Base-by-base conservation (phyloP, 30 jellyfish, hydroid and myxozoan genomes). In the Haliclystus octoradiatus region DNA sequence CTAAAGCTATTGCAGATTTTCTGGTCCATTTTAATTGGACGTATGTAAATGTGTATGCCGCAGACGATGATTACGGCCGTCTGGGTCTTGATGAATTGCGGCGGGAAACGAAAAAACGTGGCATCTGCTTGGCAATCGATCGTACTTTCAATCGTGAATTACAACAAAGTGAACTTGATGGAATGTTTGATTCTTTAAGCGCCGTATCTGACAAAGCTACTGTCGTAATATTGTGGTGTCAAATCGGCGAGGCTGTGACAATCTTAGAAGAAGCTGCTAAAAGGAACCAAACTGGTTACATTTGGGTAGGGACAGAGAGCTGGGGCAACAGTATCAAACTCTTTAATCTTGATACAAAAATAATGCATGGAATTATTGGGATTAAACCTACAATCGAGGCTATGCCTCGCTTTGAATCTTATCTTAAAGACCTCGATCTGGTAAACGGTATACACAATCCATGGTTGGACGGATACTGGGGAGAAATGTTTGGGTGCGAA, bases 301-400 rank as follows among this genome's bases (percentile, higher is more conserved):
- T 85, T 1, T 84, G 95, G 95, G 28, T 84, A 5, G 95, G 95
- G 3, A 78, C 90, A 22, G 95, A 84, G 52, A 77, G 82, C 0
- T 76, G 92, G 71, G 93, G 93, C 19, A 53, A 63, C 52, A 75
- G 76, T 0, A n/a, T 9, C 4, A 79, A 68, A 19, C 24, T 67
- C 7, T 84, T 62, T 0, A 31, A 28, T 4, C 23, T 65, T 13
- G 75, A 63, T 32, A 46, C 50, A 19, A 9, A 40, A 27, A 61
- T 82, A 1, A 26, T 15, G 9, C 32, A 70, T 26, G 77, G 85
- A 1, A 65, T 74, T 40, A 33, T 84, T 15, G 81, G 88, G 2
- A 62, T 84, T 26, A 84, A 76, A 40, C 84, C 85, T 2, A 77
- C 81, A 19, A 57, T 84, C 3, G 35, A 31, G 25, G 67, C 46